Percentiles rank a stretch among this genome's conserved stretches.
Evolutionary conservation across 2,113 vertebrate genomes (phyloP).

Genomic region (Physeter macrocephalus): DNA sequence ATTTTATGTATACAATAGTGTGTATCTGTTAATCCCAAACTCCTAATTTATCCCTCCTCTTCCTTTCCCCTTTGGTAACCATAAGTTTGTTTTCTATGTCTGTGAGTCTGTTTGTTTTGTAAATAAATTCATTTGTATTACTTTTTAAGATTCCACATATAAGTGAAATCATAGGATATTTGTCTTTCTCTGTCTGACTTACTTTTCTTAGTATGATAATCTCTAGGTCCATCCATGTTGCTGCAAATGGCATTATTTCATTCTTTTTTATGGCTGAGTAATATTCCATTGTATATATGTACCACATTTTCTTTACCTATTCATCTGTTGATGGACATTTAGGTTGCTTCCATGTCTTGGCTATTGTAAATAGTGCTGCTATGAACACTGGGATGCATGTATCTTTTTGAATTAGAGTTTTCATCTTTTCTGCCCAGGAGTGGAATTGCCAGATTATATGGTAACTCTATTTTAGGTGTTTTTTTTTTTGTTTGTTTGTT

Average conservation of each 20-base stretch:
- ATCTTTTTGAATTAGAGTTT: not conserved
- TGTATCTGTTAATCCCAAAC: not conserved
- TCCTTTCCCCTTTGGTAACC: not conserved
- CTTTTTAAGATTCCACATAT: too few relatives aligned
- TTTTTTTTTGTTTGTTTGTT: too few relatives aligned
- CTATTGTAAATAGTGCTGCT: not conserved
- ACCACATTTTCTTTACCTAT: not conserved
- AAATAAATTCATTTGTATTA: too few relatives aligned
- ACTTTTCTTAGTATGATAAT: not conserved
- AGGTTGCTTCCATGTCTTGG: not conserved
- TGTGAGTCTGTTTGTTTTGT: too few relatives aligned
- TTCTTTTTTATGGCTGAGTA: not conserved
- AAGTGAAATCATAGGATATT: too few relatives aligned
- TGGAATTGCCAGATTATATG: not conserved
- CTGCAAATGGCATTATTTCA: not conserved
- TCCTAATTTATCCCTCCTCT: not conserved
- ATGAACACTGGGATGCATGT: not conserved
- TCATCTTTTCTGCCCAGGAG: not conserved
- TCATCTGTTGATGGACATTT: not conserved
- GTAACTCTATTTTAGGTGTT: not conserved
- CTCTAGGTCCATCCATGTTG: not conserved
- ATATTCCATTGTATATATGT: not conserved
- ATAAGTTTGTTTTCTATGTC: too few relatives aligned
- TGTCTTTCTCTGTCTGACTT: not conserved
- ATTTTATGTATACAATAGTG: too few relatives aligned